Percentiles rank a stretch among this genome's conserved stretches.
Evolutionary conservation across 2,113 vertebrate genomes (phyloP).

Genomic region (Xiphophorus maculatus): DNA sequence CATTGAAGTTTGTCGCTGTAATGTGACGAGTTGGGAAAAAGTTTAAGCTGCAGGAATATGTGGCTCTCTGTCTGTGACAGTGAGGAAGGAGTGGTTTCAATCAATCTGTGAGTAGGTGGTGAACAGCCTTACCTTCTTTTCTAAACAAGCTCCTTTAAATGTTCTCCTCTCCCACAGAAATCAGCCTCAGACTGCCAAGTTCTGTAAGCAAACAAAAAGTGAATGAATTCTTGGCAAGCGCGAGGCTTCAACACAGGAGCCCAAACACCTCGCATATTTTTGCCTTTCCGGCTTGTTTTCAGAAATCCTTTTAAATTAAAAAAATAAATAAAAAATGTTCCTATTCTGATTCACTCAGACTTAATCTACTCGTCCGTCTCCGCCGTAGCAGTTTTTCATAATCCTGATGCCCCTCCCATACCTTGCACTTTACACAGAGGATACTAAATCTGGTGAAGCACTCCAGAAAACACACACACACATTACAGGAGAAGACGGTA

Average conservation of each 20-base stretch:
- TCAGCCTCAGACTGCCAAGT: constrained; percentile 42
- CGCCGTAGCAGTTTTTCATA: constrained; percentile 4
- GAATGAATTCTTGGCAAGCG: constrained; percentile 43
- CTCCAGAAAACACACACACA: constrained; percentile 1
- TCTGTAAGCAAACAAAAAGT: constrained; percentile 60
- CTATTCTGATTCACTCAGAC: constrained; percentile 9
- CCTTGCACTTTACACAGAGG: constrained; percentile 21
- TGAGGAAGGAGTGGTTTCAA: constrained; percentile 5
- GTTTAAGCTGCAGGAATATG: background rate
- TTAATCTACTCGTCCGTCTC: constrained; percentile 24
- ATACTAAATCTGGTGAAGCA: constrained; percentile 41
- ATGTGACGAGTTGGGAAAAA: background rate
- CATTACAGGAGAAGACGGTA: constrained; percentile 3
- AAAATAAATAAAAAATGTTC: background rate
- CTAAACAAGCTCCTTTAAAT: constrained; percentile 45
- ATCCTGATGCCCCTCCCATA: constrained; percentile 44
- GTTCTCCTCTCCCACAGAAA: constrained; percentile 49
- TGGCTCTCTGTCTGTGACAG: background rate
- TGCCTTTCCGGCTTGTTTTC: background rate
- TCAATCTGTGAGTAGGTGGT: constrained; percentile 9
- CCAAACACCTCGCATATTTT: constrained; percentile 6
- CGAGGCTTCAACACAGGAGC: constrained; percentile 16
- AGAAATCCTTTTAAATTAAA: background rate
- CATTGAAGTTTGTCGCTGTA: background rate
- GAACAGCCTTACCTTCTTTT: constrained; percentile 60